These are phyloP conservation scores for Eulemur albifrons DNA, from an alignment of 2,797 vertebrate species.

Conservation along the genomic window DNA sequence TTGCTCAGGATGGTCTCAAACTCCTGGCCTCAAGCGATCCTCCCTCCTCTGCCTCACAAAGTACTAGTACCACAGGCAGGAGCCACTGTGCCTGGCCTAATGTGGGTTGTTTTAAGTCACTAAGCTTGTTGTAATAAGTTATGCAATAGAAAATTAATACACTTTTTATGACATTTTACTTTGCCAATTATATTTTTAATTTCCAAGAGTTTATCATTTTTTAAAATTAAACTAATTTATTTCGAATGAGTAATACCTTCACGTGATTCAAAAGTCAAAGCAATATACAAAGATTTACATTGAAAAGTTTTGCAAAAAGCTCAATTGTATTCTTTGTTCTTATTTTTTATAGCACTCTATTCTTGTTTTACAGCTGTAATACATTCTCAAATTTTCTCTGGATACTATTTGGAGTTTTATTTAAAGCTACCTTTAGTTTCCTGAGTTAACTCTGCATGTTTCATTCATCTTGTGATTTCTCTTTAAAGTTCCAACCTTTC, in stretches of 20 bases:
- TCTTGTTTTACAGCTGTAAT: slow-evolving; percentile 54
- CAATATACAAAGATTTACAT: slow-evolving; percentile 12
- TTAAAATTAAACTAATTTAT: neutral
- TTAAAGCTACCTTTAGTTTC: slow-evolving; percentile 25
- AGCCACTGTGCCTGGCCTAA: neutral
- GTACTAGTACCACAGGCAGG: neutral
- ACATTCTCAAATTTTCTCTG: slow-evolving; percentile 47
- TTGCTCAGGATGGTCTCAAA: neutral
- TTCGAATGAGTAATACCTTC: slow-evolving; percentile 29
- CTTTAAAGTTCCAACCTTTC: neutral
- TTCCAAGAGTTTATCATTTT: slow-evolving; percentile 8
- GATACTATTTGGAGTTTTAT: slow-evolving; percentile 32
- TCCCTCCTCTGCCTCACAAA: neutral
- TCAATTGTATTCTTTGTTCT: neutral
- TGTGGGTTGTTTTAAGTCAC: neutral
- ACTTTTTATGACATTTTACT: neutral
- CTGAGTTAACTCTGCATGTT: neutral
- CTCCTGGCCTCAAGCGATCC: neutral
- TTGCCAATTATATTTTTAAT: neutral
- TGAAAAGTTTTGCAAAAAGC: slow-evolving; percentile 1
- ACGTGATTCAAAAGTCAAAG: slow-evolving; percentile 18
- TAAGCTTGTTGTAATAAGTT: slow-evolving; percentile 5
- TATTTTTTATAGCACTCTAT: slow-evolving; percentile 44
- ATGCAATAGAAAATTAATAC: neutral
- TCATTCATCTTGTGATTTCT: slow-evolving; percentile 39